Evolutionary conservation across 35 echinoderm and acorn worm genomes (phyloP).

Genomic region (Anneissia japonica): DNA sequence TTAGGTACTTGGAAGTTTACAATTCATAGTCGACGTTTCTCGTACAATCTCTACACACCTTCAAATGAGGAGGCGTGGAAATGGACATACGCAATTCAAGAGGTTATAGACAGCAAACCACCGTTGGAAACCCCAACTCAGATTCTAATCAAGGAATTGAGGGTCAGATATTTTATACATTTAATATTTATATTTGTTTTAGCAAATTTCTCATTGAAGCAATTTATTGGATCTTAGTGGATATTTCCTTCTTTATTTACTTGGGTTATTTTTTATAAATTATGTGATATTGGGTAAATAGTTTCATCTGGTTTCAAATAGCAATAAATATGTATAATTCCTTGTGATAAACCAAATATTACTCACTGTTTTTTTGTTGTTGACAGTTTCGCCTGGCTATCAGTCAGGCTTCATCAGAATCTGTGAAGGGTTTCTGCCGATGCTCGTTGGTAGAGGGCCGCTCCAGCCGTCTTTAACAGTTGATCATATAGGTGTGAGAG

Average conservation of each 20-base stretch:
- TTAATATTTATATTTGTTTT: background rate
- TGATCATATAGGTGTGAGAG: too few species aligned
- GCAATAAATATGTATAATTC: too few species aligned
- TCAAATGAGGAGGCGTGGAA: constrained; percentile 84
- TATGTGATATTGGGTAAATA: background rate
- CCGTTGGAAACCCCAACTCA: constrained; percentile 85
- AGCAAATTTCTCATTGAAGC: background rate
- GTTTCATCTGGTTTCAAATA: background rate
- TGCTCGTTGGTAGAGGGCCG: too few species aligned
- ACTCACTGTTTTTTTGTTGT: too few species aligned
- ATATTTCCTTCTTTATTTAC: background rate
- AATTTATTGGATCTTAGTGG: too few species aligned
- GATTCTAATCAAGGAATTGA: constrained; percentile 78
- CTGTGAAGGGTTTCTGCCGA: too few species aligned
- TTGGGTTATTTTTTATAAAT: background rate
- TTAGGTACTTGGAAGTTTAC: constrained; percentile 85
- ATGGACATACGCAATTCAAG: constrained; percentile 91
- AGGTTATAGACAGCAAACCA: constrained; percentile 96
- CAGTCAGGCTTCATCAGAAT: too few species aligned
- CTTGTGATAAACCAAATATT: too few species aligned
- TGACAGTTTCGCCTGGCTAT: too few species aligned
- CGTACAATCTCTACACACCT: constrained; percentile 76
- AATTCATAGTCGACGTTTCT: constrained; percentile 67
- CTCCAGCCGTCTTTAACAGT: too few species aligned
- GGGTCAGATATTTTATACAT: constrained; percentile 24